phyloP scores from a whole-genome alignment of 2,797 vertebrate species.

The Apogon hyalosoma region DNA sequence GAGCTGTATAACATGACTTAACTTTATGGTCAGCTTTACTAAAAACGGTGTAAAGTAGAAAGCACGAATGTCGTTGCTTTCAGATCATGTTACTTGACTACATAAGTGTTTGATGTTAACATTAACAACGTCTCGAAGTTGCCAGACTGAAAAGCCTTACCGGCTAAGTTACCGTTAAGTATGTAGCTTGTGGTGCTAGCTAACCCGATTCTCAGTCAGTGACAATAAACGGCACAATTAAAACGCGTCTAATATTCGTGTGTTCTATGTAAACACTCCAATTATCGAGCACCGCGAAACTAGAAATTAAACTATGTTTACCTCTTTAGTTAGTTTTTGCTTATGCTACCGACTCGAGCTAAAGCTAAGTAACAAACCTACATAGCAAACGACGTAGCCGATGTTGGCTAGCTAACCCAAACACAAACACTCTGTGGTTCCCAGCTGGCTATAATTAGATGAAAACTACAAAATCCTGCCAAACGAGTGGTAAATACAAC shows the following conservation, averaged over 20 bases:
- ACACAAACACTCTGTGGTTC: constrained; percentile 60
- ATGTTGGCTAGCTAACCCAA: constrained; percentile 61
- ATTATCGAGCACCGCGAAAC: fast-evolving
- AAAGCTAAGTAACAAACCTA: constrained; percentile 40
- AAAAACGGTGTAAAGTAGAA: no score
- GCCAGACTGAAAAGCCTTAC: background rate
- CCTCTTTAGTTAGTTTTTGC: background rate
- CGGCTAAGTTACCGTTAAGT: constrained; percentile 69
- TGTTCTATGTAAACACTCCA: background rate
- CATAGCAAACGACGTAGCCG: constrained; percentile 50
- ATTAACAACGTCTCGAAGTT: background rate
- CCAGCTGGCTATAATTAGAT: constrained; percentile 24
- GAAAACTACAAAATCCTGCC: background rate
- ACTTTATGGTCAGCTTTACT: constrained; percentile 31
- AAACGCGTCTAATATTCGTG: background rate
- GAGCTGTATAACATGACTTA: background rate
- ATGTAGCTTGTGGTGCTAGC: constrained; percentile 61
- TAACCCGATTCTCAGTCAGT: constrained; percentile 17
- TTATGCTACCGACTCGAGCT: constrained; percentile 41
- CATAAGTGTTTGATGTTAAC: background rate
- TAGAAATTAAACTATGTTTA: fast-evolving
- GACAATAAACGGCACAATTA: background rate
- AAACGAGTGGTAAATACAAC: background rate
- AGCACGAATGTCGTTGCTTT: background rate
- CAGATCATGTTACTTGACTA: no score